A percentile compares a stretch with the other conserved stretches of the same genome.
phyloP scores from a whole-genome alignment of 2,888 invertebrate genomes.

The Auanema freiburgensis region DNA sequence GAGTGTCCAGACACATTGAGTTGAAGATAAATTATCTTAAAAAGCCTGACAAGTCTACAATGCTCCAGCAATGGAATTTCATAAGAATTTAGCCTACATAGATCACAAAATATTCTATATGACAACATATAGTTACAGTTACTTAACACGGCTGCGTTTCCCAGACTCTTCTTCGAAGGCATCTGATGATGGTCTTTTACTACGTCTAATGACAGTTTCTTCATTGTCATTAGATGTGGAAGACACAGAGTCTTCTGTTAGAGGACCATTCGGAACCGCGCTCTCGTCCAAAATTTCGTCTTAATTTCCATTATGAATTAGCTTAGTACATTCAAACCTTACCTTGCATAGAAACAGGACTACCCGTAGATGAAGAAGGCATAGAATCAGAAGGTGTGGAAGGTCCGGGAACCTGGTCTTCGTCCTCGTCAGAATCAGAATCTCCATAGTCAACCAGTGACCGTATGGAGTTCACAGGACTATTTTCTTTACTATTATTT shows the following conservation, averaged over 20 bases:
- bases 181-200: slow-evolving; percentile 6
- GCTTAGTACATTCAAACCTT: neutral
- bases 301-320: neutral
- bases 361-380: slow-evolving; percentile 45
- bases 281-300: slow-evolving; percentile 1
- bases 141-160: slow-evolving; percentile 3
- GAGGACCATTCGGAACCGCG: slow-evolving; percentile 1
- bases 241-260: slow-evolving; percentile 18
- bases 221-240: slow-evolving; percentile 18
- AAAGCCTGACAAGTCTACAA: too few relatives aligned
- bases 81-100: too few relatives aligned
- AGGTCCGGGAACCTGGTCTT: slow-evolving; percentile 21
- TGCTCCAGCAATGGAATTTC: too few relatives aligned
- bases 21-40: too few relatives aligned
- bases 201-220: slow-evolving; percentile 5
- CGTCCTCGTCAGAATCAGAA: slow-evolving; percentile 42
- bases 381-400: slow-evolving; percentile 26
- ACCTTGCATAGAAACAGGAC: slow-evolving; percentile 32
- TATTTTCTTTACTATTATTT: slow-evolving; percentile 26
- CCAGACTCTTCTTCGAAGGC: neutral
- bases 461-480: slow-evolving; percentile 28
- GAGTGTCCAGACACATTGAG: too few relatives aligned
- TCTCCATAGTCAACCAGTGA: slow-evolving; percentile 49
- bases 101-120: too few relatives aligned
- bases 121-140: too few relatives aligned